Evolutionary conservation across 2,797 vertebrate genomes (phyloP).

Genomic region (Bradypodion pumilum): DNA sequence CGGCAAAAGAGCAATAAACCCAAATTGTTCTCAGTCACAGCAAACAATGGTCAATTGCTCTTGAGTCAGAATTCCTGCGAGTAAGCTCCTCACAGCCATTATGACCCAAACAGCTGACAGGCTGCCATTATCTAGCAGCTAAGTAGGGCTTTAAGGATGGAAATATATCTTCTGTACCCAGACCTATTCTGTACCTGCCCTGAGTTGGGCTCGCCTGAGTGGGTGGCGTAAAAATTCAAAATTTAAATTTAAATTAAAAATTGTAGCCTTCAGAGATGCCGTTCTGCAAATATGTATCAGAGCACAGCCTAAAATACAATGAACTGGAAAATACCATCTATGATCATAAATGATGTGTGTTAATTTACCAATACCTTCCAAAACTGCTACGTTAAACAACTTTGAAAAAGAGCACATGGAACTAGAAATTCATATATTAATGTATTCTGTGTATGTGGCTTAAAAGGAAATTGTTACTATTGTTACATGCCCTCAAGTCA

Average conservation of each 20-base stretch:
- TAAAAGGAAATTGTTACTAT: too few species aligned
- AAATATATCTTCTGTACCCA: conserved; percentile 26
- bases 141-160: not conserved
- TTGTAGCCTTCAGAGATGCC: conserved; percentile 36
- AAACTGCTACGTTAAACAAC: not conserved
- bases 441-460: too few species aligned
- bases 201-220: too few species aligned
- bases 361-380: not conserved
- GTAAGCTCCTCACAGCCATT: conserved; percentile 28
- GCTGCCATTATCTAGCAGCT: conserved; percentile 31
- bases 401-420: not conserved
- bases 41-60: conserved; percentile 15
- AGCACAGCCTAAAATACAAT: conserved; percentile 19
- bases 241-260: too few species aligned
- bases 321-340: not conserved
- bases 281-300: conserved; percentile 43
- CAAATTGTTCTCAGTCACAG: conserved; percentile 26
- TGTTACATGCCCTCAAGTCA: too few species aligned
- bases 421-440: not conserved
- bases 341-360: not conserved
- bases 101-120: conserved; percentile 46
- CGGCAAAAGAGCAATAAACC: conserved; percentile 34
- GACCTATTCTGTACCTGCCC: too few species aligned
- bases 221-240: too few species aligned
- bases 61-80: conserved; percentile 1